Evolutionary conservation across 2,113 vertebrate genomes (phyloP), one percentile per base, ranked within the genome.

Genomic region (Puffinus mauretanicus): DNA sequence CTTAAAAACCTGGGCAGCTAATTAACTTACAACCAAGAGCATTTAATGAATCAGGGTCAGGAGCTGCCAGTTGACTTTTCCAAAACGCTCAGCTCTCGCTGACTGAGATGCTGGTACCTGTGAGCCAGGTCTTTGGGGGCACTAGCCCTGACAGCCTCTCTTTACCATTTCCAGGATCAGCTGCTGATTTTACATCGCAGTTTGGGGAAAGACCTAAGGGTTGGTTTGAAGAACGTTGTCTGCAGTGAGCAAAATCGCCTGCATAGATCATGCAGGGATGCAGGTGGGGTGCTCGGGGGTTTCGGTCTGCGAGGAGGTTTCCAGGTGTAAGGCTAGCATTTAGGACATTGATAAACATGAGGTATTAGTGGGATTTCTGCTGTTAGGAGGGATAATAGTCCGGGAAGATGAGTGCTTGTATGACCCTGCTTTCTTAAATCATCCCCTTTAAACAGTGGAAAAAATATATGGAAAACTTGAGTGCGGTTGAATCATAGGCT

Each of bases 11-110:
- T 26, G 46, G 47, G 47, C 36, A 65, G 81, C 38, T 95, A 91
- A 95, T 97, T 96, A 91, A 62, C 71, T 90, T 89, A 42, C 70
- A 61, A 16, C 49, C 32, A 57, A 82, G 75, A 92, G 73, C 75
- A 72, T 65, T 72, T 84, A 90, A 82, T 8, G 44, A 89, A 34
- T 11, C 18, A 2, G n/a, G 64, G 60, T 32, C 36, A 54, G 81
- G 69, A 89, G 52, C 65, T 86, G 80, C 76, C 38, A 84, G 73
- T 30, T 54, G 66, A 69, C 62, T 90, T 67, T 34, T 75, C 76
- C 47, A 27, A 69, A 62, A 67, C 9, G n/a, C 58, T 88, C 46
- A 4, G 49, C 67, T 81, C 47, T 73, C 5, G 1, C n/a, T 70
- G 78, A 26, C 57, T 26, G 29, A 62, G n/a, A 21, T 5, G 3